Evolutionary conservation across 2,113 vertebrate species (phyloP).

Genomic region (Probosciger aterrimus): DNA sequence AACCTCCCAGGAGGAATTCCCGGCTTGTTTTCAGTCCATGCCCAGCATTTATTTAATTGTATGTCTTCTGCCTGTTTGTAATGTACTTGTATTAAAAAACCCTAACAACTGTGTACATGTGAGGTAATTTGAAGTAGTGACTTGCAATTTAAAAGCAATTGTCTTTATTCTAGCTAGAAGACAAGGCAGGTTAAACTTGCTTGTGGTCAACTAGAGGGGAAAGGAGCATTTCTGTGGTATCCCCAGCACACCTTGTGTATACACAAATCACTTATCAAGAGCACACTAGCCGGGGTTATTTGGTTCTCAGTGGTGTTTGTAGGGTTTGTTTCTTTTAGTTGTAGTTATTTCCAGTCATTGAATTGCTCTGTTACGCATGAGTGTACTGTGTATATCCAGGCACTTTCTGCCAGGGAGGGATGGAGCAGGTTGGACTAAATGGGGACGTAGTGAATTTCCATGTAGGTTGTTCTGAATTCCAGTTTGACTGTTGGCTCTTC

Average conservation of each 20-base stretch:
- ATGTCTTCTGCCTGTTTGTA: not conserved
- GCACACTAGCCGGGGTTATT: not conserved
- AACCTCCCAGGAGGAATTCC: not conserved
- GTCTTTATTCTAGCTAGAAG: not conserved
- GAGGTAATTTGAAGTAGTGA: not conserved
- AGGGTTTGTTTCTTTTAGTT: not conserved
- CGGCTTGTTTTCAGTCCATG: not conserved
- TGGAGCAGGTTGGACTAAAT: not conserved
- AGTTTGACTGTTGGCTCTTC: not conserved
- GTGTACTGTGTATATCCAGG: not conserved
- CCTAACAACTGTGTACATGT: not conserved
- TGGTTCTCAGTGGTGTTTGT: not conserved
- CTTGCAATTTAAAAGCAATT: not conserved
- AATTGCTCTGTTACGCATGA: not conserved
- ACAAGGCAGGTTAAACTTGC: not conserved
- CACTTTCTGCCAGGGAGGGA: not conserved
- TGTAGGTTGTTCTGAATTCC: not conserved
- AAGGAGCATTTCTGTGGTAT: not conserved
- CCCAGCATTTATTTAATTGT: not conserved
- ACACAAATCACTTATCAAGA: not conserved
- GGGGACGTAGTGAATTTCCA: not conserved
- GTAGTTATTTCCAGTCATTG: not conserved
- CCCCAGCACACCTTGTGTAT: not conserved
- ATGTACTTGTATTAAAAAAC: not conserved
- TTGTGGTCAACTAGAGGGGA: not conserved